Percentiles rank a stretch among this genome's conserved stretches.
phyloP scores from a whole-genome alignment of 2,113 vertebrate genomes.

The Perognathus longimembris region DNA sequence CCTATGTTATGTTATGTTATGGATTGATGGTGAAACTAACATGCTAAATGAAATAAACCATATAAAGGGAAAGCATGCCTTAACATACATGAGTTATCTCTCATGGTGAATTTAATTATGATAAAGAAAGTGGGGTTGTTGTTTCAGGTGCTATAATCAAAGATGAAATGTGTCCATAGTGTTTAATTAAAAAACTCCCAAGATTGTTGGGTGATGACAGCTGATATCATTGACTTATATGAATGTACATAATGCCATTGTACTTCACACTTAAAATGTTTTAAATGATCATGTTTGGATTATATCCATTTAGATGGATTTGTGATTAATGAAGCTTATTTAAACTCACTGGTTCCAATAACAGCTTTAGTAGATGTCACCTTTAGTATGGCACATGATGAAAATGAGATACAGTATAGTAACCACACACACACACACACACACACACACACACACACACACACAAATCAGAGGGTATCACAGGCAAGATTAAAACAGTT shows the following conservation, averaged over 20 bases:
- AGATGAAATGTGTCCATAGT: neutral
- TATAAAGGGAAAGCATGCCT: neutral
- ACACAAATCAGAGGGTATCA: neutral
- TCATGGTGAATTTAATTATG: neutral
- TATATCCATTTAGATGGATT: neutral
- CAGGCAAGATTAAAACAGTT: neutral
- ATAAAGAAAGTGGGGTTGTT: neutral
- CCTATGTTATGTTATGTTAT: neutral
- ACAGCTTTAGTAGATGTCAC: neutral
- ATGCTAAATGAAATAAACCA: neutral
- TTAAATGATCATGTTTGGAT: neutral
- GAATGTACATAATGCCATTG: neutral
- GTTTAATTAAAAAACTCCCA: neutral
- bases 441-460: too few relatives aligned
- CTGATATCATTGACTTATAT: neutral
- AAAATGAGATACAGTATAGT: neutral
- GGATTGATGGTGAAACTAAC: neutral
- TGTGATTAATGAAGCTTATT: slow-evolving; percentile 23
- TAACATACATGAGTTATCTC: neutral
- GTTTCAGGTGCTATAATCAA: neutral
- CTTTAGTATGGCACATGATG: neutral
- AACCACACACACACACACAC: too few relatives aligned
- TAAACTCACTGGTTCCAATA: slow-evolving; percentile 29
- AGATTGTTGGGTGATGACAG: neutral
- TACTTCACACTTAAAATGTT: neutral